These are phyloP conservation scores for Rosalia funebris DNA, from an alignment of 2,888 invertebrate genomes.

Conservation along the genomic window DNA sequence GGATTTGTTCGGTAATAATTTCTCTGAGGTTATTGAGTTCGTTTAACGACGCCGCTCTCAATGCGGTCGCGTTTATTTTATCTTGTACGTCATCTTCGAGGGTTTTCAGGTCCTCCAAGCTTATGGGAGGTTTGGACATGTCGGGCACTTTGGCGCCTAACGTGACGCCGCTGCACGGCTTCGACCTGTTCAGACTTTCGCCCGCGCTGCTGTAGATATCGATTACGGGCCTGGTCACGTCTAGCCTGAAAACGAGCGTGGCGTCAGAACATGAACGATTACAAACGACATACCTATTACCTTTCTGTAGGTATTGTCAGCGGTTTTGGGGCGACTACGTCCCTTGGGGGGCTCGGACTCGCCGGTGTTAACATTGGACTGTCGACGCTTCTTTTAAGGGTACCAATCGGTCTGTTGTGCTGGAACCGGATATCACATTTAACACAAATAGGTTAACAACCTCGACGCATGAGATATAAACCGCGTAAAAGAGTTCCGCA, in stretches of 20 bases:
- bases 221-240: slow-evolving; percentile 44
- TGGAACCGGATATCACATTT: slow-evolving; percentile 25
- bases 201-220: slow-evolving; percentile 55
- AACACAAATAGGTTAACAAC: too few relatives aligned
- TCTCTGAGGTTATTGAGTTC: slow-evolving; percentile 65
- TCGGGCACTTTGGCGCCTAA: slow-evolving; percentile 44
- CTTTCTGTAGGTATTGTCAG: slow-evolving; percentile 63
- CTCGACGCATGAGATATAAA: too few relatives aligned
- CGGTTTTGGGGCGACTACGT: slow-evolving; percentile 51
- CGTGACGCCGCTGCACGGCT: neutral
- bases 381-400: slow-evolving; percentile 15
- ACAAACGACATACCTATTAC: slow-evolving; percentile 29
- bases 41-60: slow-evolving; percentile 64
- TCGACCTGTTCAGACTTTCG: slow-evolving; percentile 47
- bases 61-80: slow-evolving; percentile 39
- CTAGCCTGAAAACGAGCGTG: slow-evolving; percentile 32
- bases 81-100: slow-evolving; percentile 51
- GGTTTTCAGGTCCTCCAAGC: slow-evolving; percentile 57
- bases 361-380: slow-evolving; percentile 59
- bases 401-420: slow-evolving; percentile 35
- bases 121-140: slow-evolving; percentile 59
- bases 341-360: slow-evolving; percentile 64
- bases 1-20: slow-evolving; percentile 64
- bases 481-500: too few relatives aligned
- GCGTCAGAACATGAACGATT: slow-evolving; percentile 11